Base-by-base conservation (phyloP, 2,113 vertebrate species). In the Lagopus leucura region DNA sequence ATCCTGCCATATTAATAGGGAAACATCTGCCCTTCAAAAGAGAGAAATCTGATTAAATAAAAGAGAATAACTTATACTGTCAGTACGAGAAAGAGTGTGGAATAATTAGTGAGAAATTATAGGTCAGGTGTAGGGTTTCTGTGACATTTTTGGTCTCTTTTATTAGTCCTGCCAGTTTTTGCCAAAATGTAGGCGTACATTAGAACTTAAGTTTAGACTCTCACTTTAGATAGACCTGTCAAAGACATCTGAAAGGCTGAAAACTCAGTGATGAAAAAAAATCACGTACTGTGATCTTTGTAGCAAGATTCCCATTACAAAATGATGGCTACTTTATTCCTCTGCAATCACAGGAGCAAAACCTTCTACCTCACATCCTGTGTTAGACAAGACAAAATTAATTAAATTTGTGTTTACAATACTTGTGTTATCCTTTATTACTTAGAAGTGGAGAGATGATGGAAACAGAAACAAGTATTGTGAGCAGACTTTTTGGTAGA, bases 1-100 rank as follows among this genome's bases (percentile, higher is more conserved):
- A 55, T 96, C 80, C 90, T 95, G 92, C 91, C 82, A 82, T 92
- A 92, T 85, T 94, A 94, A 91, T 85, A 65, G 87, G 78, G 96
- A 93, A 92, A 94, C 91, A 95, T 94, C 92, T 96, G 92, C 75
- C 89, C 75, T 94, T 94, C 91, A 77, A 76, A 94, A 94, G 86
- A 73, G 71, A 89, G 38, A 91, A 91, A 82, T 89, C 91, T 91
- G 75, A 50, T 93, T 93, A 92, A 93, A 94, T 96, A 77, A 96
- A 89, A 73, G 78, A 89, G 67, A 87, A 91, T 85, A 89, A 95
- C 92, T 94, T 95, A 34, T 21, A 80, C 87, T 91, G 86, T 87
- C 92, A 95, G 58, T 36, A 69, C 72, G 36, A 85, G 70, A 84
- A 81, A 73, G 78, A 90, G 36, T 55, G 54, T 63, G 74, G 58